Conservation (phyloP, 1,140 invertebrate genomes). For the Eriocheir sinensis region DNA sequence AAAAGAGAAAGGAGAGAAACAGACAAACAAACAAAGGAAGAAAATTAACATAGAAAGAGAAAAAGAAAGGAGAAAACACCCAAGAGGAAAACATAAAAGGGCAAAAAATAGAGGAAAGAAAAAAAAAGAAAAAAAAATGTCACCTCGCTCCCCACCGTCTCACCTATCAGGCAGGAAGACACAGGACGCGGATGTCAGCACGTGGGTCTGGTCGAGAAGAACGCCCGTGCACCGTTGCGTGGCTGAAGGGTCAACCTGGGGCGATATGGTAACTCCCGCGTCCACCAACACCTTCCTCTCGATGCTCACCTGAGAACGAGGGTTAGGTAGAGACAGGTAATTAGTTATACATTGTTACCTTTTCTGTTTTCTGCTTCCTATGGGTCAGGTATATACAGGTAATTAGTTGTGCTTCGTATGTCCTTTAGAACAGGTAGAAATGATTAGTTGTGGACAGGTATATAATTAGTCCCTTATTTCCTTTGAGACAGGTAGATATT, state of each 20-base stretch:
- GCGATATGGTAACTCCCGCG: not conserved
- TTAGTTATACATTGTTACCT: not conserved
- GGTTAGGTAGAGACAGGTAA: not conserved
- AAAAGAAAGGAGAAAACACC: too few relatives aligned
- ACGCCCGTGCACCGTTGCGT: slow-evolving; percentile 44
- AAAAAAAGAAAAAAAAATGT: too few relatives aligned
- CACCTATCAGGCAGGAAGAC: not conserved
- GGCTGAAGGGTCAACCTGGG: not conserved
- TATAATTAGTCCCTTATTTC: too few relatives aligned
- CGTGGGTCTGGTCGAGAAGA: slow-evolving; percentile 48
- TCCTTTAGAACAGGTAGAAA: not conserved
- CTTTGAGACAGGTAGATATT: too few relatives aligned
- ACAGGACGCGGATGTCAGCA: slow-evolving; percentile 49
- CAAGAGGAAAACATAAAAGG: too few relatives aligned
- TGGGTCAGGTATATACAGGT: not conserved
- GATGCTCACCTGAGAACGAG: slow-evolving; percentile 8
- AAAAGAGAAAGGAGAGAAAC: too few relatives aligned
- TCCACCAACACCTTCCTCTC: slow-evolving; percentile 31
- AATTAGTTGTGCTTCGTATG: not conserved
- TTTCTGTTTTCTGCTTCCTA: too few relatives aligned
- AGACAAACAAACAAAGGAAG: too few relatives aligned
- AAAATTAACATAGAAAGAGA: too few relatives aligned
- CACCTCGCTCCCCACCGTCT: too few relatives aligned
- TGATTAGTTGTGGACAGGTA: not conserved
- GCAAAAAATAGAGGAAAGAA: too few relatives aligned